These are phyloP conservation scores for Gymnocypris eckloni DNA, from an alignment of 2,797 vertebrate genomes.

Conservation along the genomic window DNA sequence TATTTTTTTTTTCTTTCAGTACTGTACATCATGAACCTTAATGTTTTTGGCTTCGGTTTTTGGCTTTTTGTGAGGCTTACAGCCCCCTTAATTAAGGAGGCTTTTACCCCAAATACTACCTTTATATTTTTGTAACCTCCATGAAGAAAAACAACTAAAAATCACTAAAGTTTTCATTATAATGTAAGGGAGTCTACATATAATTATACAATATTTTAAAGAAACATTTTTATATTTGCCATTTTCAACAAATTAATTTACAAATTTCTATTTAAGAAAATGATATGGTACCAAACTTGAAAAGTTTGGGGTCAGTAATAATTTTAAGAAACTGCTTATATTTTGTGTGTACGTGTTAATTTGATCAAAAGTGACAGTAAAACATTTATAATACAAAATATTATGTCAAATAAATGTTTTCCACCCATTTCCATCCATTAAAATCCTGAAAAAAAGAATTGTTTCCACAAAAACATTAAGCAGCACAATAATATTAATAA, in stretches of 20 bases:
- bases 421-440: too few relatives aligned
- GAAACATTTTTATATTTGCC: neutral
- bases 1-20: neutral
- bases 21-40: neutral
- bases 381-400: neutral
- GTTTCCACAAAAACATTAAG: too few relatives aligned
- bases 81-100: neutral
- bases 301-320: neutral
- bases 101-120: too few relatives aligned
- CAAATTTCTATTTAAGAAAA: neutral
- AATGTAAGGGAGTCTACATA: neutral
- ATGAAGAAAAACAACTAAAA: neutral
- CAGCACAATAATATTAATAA: too few relatives aligned
- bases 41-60: constrained; percentile 6
- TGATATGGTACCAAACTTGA: neutral
- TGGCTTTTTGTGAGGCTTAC: neutral
- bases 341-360: neutral
- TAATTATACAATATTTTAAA: neutral
- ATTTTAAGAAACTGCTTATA: neutral
- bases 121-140: neutral
- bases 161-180: neutral
- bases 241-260: too few relatives aligned
- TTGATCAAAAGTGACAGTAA: neutral
- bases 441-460: too few relatives aligned
- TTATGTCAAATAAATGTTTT: too few relatives aligned